Percentiles rank a stretch among this genome's conserved stretches.
These are phyloP conservation scores for Melanostoma scalare DNA, from an alignment of 2,888 invertebrate species.

Conservation along the genomic window DNA sequence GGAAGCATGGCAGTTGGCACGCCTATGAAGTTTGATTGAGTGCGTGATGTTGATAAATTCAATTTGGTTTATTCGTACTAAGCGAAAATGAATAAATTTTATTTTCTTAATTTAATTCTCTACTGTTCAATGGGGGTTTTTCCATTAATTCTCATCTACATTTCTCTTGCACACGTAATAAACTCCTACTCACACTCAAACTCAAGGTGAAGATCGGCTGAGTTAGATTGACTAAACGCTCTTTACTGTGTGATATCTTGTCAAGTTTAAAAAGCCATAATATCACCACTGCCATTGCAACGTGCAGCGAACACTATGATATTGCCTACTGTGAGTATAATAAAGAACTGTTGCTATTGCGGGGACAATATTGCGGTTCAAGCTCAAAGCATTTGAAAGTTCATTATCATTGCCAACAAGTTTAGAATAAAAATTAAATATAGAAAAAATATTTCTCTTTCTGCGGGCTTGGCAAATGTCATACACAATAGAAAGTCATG, in stretches of 20 bases:
- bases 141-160: slow-evolving; percentile 2
- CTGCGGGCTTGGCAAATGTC: slow-evolving; percentile 32
- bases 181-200: slow-evolving; percentile 21
- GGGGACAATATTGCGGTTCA: slow-evolving; percentile 22
- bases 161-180: slow-evolving; percentile 4
- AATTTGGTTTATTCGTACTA: not conserved
- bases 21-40: slow-evolving; percentile 22
- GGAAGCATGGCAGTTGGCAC: slow-evolving; percentile 11
- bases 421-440: slow-evolving; percentile 37
- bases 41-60: slow-evolving; percentile 37
- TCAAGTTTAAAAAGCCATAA: slow-evolving; percentile 50
- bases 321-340: not conserved
- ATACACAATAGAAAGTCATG: slow-evolving; percentile 19
- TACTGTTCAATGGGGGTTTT: not conserved
- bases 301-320: slow-evolving; percentile 46
- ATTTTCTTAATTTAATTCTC: not conserved
- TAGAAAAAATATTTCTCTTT: not conserved
- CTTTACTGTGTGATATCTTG: slow-evolving; percentile 8
- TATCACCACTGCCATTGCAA: slow-evolving; percentile 46
- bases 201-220: slow-evolving; percentile 27
- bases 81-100: not conserved
- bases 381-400: slow-evolving; percentile 59
- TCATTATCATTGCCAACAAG: slow-evolving; percentile 71
- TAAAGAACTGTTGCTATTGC: not conserved
- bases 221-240: no score